Evolutionary conservation across 1,140 invertebrate genomes (phyloP), one percentile per base, ranked within the genome.

Genomic region (Mya arenaria): DNA sequence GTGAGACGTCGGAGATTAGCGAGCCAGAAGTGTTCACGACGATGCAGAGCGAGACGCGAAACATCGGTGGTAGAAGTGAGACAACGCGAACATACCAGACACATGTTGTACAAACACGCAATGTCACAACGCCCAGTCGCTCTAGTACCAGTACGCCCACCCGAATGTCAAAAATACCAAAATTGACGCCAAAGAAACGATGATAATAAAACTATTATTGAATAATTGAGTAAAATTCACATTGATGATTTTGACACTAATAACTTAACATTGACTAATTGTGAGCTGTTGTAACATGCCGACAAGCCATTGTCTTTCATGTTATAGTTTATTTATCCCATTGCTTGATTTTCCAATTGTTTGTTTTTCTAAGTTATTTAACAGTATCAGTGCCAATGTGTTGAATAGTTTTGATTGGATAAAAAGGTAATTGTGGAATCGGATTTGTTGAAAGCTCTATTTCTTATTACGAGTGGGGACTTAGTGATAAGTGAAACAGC

Each of bases 1-100:
- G 98, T 39, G 97, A 97, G 87, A 95, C 97, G 28, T 93, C 98
- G 73, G 97, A 98, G 90, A 89, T 89, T 28, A 88, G 89, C 74
- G 93, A 94, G 44, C 88, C 90, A 32, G 91, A 92, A 71, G 87
- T 91, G 30, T 91, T 84, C 75, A 91, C 90, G 5, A 90, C 91
- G 23, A 83, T 90, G 32, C 89, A 92, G 75, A 86, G 86, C 28
- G 90, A 91, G 68, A 88, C 85, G 2, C 71, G 86, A 37, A 90
- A 75, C 37, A 44, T 87, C 23, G 90, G 90, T 19, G 91, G 91
- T 37, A 85, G 91, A 66, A 89, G 86, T 8, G 77, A 86, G 44
- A 91, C 89, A 15, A 91, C 90, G 30, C 82, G 89, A 60, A 92
- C 91, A 19, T 92, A 92, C 77, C 89, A 90, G 74, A 92, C 91